Evolutionary conservation across 2,888 invertebrate genomes (phyloP).

Genomic region (Chrysolina haemoptera): DNA sequence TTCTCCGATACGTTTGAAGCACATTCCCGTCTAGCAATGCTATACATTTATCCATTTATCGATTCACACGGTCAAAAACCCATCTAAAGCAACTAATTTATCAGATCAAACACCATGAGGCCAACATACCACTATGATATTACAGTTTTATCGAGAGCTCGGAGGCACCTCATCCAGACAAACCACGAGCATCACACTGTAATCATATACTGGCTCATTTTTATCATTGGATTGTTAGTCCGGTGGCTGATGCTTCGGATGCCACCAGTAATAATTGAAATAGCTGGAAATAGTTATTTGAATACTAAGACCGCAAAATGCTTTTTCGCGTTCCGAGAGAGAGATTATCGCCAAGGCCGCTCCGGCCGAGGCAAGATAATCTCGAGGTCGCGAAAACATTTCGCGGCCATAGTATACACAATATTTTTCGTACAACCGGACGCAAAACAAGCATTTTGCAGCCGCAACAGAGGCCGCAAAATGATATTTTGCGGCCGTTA

Average conservation of each 20-base stretch:
- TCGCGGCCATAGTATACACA: no score
- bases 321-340: no score
- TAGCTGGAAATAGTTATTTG: no score
- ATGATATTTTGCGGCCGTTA: no score
- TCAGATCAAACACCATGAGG: slow-evolving; percentile 66
- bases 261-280: no score
- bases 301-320: no score
- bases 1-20: slow-evolving; percentile 54
- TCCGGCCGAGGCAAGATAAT: no score
- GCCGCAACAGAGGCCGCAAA: no score
- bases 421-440: no score
- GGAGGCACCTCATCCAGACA: slow-evolving; percentile 46
- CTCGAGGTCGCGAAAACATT: no score
- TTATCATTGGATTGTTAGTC: slow-evolving; percentile 50
- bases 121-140: slow-evolving; percentile 62
- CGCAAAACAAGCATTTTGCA: no score
- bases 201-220: slow-evolving; percentile 63
- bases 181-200: slow-evolving; percentile 55
- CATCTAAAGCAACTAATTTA: slow-evolving; percentile 66
- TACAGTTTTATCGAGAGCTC: slow-evolving; percentile 59
- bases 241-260: not conserved
- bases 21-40: slow-evolving; percentile 53
- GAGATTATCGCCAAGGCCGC: no score
- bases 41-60: slow-evolving; percentile 64
- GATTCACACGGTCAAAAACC: slow-evolving; percentile 69